Evolutionary conservation across 2,113 vertebrate genomes (phyloP), one percentile per base, ranked within the genome.

Genomic region (Cisticola juncidis): DNA sequence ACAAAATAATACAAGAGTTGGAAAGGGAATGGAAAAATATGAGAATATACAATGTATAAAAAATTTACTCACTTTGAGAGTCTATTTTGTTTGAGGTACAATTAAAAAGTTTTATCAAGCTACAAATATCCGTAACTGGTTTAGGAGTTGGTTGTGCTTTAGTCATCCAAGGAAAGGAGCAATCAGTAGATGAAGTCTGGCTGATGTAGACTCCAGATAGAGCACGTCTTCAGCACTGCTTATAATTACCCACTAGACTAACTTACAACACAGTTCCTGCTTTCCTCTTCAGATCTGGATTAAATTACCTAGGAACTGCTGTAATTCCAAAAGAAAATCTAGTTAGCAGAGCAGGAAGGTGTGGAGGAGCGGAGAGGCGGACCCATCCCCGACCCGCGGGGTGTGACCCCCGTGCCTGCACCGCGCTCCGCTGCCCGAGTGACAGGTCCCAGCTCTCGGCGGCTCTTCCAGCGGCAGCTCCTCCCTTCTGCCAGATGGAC

Each of bases 401-500:
- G 23, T 69, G 64, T 61, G 64, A 60, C 16, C 54, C 36, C 18
- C 5, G 88, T 1, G 62, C 2, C 57, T 0, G 77, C 81, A 1
- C 22, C 40, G 65, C 60, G 35, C 76, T 25, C 5, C 40, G 31
- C 64, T 16, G 74, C 74, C 62, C 71, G n/a, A 88, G 26, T 50
- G 94, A 24, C 86, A 4, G 89, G 3, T 72, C 29, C 44, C 72
- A 6, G 85, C 77, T 53, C 21, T 12, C 11, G 56, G 22, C 73
- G 17, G 40, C 15, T 29, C 66, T 14, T 14, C 40, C 77, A 18
- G 86, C 68, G 68, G 48, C 90, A 42, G 95, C 94, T 86, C 95
- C 92, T 93, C 96, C 96, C 96, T 95, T 69, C 76, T 80, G 91
- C 61, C 79, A 62, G 88, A 88, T 5, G 93, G 95, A 48, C 91